A percentile compares a stretch with the other conserved stretches of the same genome.
These are phyloP conservation scores for Solenopsis invicta DNA, from an alignment of 1,140 invertebrate species.

Conservation along the genomic window DNA sequence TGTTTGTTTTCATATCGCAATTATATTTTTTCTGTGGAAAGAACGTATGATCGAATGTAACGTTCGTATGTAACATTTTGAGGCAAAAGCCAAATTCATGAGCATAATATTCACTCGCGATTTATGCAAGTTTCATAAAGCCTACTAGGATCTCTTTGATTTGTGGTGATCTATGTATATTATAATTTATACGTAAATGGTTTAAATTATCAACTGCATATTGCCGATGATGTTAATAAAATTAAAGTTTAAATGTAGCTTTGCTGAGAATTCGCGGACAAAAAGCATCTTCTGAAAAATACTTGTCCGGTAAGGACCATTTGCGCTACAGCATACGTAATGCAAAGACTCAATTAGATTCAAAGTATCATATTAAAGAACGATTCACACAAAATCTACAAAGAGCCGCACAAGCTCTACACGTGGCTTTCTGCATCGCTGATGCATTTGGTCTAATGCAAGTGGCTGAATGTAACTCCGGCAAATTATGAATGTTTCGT, in stretches of 20 bases:
- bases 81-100: not conserved
- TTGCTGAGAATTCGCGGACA: not conserved
- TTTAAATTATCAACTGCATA: not conserved
- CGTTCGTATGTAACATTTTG: not conserved
- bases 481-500: slow-evolving; percentile 53
- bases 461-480: slow-evolving; percentile 39
- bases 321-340: not conserved
- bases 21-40: not conserved
- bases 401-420: not conserved
- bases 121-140: slow-evolving; percentile 8
- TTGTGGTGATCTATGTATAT: not conserved
- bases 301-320: not conserved
- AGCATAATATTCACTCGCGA: not conserved
- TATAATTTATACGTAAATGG: not conserved
- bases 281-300: slow-evolving; percentile 24
- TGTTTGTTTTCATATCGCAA: not conserved
- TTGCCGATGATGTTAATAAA: not conserved
- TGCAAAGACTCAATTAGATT: slow-evolving; percentile 33
- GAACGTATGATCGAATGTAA: not conserved
- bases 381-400: slow-evolving; percentile 6
- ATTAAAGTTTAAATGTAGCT: not conserved
- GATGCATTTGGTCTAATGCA: slow-evolving; percentile 51
- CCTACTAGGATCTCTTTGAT: not conserved
- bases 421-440: slow-evolving; percentile 13
- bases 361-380: slow-evolving; percentile 16